Evolutionary conservation across 2,797 vertebrate genomes (phyloP), one percentile per base, ranked within the genome.

Genomic region (Pantherophis alleghaniensis): DNA sequence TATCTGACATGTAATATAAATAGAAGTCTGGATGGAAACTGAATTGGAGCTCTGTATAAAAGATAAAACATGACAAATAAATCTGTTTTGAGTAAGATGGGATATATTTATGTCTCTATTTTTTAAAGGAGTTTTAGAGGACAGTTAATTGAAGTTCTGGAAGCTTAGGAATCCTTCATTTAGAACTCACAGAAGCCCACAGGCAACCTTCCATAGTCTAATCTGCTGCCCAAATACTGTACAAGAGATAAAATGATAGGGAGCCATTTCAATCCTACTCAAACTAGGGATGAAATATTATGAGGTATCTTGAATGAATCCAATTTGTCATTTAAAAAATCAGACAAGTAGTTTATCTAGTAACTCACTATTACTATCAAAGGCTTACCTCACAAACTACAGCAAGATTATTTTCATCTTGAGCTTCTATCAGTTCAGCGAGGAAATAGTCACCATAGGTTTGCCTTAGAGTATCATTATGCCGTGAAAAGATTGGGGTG

Each of bases 371-470:
- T 92, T 57, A 90, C 7, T 42, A 55, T 47, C 42, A 83, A 83
- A 86, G 47, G 4, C 98, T 91, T 91, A 99, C 99, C 98, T 99
- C 98, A 96, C 98, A 99, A 83, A 99, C 98, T 0, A 97, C 98
- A 1, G 97, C 92, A 42, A 98, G 98, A 88, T 97, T 97, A 18
- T 97, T 95, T 95, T 98, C 96, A 5, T 98, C 97, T 94, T 98
- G 98, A 18, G 92, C 91, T 90, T 98, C 97, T 7, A 99, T 97
- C 57, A 99, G 95, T 87, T 99, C 98, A 59, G 97, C 95, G 95
- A 99, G 97, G 90, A 98, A 97, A 97, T 97, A 98, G 0, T 98
- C 97, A 1, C 96, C 97, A 0, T 97, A 97, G 0, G 55, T 96
- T 91, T 95, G 92, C 37, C 96, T 97, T 94, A 97, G 95, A 11